Evolutionary conservation across 37 sponge, comb jelly and placozoan species (phyloP), one percentile per base, ranked within the genome.

Genomic region (Geodia barretti): DNA sequence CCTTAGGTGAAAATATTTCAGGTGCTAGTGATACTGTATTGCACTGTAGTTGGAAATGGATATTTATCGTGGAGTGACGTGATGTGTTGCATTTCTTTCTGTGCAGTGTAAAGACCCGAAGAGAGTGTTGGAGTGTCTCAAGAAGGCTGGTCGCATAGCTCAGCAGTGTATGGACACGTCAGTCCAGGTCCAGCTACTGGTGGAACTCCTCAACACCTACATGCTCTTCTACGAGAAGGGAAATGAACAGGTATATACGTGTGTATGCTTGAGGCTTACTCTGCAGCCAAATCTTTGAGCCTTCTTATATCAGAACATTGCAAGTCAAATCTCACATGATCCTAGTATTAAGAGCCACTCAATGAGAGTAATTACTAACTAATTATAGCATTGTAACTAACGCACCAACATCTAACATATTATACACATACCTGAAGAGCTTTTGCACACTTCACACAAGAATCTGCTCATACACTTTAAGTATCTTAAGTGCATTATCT

Each of bases 101-200:
- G 9, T 87, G 36, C 70, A 93, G 95, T 87, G 71, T 67, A 81
- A 47, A 36, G 94, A 97, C 31, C 83, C 85, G 8, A 96, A 96
- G 78, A 64, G 95, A 32, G 99, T 98, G 31, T 40, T 87, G 74
- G 99, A 98, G 79, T 96, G 99, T 68, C 79, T 98, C 58, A 96
- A 94, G 93, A 98, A 94, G 81, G 73, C 91, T 3, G 89, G 90
- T 11, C 91, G 95, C 40, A 94, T 98, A 38, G 92, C 97, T 54
- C 87, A 80, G 67, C 99, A 98, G 86, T 98, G 99, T 75, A 98
- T 98, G 99, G 99, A 98, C 37, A 72, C 77, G 33, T 62, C 84
- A 2, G 99, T 92, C 29, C 90, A 98, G 78, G 90, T 85, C 5
- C 99, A 98, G 81, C 92, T 98, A 29, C 85, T 91, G 21, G 83